Evolutionary conservation across 2,888 invertebrate species (phyloP).

Genomic region (Macaria notata): DNA sequence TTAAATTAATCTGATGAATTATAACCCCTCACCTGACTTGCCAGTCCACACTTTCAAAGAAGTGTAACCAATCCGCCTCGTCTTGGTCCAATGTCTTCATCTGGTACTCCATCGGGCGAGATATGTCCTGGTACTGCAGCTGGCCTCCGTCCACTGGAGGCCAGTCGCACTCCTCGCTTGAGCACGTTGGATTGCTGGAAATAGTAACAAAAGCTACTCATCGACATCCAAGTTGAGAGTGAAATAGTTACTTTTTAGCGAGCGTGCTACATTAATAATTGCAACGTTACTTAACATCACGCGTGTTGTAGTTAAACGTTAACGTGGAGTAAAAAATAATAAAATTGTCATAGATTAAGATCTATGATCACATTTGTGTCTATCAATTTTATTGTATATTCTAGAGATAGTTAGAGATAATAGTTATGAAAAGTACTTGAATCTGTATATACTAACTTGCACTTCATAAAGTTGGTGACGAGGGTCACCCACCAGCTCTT

Average conservation of each 20-base stretch:
- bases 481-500: constrained; percentile 33
- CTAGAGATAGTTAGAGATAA: too few relatives aligned
- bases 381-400: too few relatives aligned
- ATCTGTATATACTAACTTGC: constrained; percentile 26
- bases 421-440: too few relatives aligned
- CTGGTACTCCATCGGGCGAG: constrained; percentile 6
- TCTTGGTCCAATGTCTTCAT: constrained; percentile 5
- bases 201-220: too few relatives aligned
- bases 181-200: constrained; percentile 21
- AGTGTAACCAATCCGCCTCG: constrained; percentile 9
- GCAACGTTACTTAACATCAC: too few relatives aligned
- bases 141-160: background rate
- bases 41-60: constrained; percentile 3
- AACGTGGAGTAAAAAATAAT: too few relatives aligned
- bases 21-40: constrained; percentile 19
- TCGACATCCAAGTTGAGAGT: too few relatives aligned
- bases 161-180: constrained; percentile 13
- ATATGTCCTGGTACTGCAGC: constrained; percentile 14
- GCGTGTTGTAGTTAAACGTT: too few relatives aligned
- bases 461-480: constrained; percentile 35
- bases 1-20: background rate
- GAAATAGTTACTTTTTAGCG: too few relatives aligned
- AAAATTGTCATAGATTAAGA: too few relatives aligned
- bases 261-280: too few relatives aligned
- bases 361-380: too few relatives aligned